Conservation (phyloP, 2,113 vertebrate genomes). For the Scatophagus argus region DNA sequence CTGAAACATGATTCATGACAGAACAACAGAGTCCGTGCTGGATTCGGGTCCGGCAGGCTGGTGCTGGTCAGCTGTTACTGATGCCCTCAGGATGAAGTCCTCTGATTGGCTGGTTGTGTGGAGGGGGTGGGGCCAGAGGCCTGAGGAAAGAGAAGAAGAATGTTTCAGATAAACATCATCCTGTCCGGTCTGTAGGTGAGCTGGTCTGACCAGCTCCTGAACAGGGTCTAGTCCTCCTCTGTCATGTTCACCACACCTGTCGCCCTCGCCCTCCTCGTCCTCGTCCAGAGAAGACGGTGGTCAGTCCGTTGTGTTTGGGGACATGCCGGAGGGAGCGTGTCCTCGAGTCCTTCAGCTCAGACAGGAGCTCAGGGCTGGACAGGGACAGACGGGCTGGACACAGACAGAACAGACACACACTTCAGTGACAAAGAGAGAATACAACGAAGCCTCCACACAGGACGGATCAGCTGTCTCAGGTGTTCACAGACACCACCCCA, state of each 20-base stretch:
- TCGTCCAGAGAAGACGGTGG: slow-evolving; percentile 64
- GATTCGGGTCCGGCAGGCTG: not conserved
- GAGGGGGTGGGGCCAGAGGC: slow-evolving; percentile 10
- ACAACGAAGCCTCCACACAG: no score
- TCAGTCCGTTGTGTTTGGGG: slow-evolving; percentile 23
- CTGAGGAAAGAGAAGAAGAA: slow-evolving; percentile 10
- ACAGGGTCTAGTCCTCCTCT: no score
- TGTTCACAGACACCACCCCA: no score
- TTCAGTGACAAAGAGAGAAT: no score
- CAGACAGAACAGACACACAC: not conserved
- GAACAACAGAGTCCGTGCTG: not conserved
- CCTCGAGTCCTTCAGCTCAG: slow-evolving; percentile 42
- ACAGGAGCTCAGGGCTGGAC: slow-evolving; percentile 63
- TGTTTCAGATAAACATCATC: not conserved
- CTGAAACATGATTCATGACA: not conserved
- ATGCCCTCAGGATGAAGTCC: not conserved
- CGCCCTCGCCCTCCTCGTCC: slow-evolving; percentile 31
- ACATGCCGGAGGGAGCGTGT: slow-evolving; percentile 37
- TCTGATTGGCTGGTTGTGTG: slow-evolving; percentile 36
- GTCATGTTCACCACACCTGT: not conserved
- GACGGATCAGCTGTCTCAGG: no score
- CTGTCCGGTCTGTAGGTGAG: no score
- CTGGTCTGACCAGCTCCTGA: no score
- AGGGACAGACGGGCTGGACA: slow-evolving; percentile 48
- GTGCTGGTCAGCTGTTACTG: not conserved